Evolutionary conservation across 1,140 invertebrate species (phyloP).

Genomic region (Drosophila albomicans): DNA sequence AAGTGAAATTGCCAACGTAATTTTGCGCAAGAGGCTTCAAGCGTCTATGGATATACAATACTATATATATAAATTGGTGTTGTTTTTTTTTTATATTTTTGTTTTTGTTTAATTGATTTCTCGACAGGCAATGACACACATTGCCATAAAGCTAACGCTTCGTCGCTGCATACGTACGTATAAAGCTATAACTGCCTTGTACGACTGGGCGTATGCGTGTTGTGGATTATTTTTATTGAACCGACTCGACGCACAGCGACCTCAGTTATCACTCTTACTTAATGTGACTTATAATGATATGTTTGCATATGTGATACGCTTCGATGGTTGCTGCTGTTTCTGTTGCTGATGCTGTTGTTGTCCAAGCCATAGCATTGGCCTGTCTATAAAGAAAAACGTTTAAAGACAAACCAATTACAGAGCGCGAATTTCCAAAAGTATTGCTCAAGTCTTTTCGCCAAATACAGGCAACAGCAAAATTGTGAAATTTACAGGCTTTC

Average conservation of each 20-base stretch:
- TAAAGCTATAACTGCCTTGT: conserved; percentile 26
- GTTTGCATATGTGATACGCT: conserved; percentile 49
- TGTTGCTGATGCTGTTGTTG: conserved; percentile 1
- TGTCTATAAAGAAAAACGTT: conserved; percentile 18
- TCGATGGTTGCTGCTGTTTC: conserved; percentile 61
- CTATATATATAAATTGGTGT: background rate
- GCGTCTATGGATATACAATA: conserved; percentile 6
- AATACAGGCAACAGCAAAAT: conserved; percentile 5
- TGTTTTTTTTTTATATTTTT: conserved; percentile 23
- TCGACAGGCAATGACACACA: conserved; percentile 80
- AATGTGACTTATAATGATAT: conserved; percentile 78
- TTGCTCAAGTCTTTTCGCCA: conserved; percentile 1
- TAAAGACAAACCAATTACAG: conserved; percentile 16
- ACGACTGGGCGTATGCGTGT: conserved; percentile 74
- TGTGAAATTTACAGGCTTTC: conserved; percentile 26
- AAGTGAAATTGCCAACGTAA: conserved; percentile 81
- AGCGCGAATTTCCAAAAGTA: background rate
- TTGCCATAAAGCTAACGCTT: conserved; percentile 65
- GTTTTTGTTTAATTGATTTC: conserved; percentile 74
- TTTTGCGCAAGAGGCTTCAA: conserved; percentile 67
- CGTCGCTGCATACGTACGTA: conserved; percentile 40
- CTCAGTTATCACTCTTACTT: conserved; percentile 84
- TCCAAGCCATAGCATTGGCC: conserved; percentile 24
- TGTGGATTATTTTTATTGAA: conserved; percentile 64
- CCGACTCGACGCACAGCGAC: conserved; percentile 51